Conservation (phyloP, 2,797 vertebrate species). For the Lacerta agilis region DNA sequence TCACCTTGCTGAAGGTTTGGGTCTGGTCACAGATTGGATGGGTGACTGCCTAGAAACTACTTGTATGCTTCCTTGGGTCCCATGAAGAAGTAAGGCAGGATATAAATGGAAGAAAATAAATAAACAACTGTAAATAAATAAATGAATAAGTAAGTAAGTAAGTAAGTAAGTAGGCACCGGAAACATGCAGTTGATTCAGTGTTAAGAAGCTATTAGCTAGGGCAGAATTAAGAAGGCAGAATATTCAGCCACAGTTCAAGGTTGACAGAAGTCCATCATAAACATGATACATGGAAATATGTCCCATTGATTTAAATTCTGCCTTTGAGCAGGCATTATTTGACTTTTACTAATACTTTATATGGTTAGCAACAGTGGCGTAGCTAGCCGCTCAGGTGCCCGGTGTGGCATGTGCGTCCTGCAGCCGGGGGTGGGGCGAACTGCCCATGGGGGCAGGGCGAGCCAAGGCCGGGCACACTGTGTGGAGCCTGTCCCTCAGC, state of each 20-base stretch:
- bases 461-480: no score
- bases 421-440: no score
- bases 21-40: background rate
- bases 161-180: background rate
- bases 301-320: background rate
- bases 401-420: accelerated
- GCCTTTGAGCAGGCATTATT: background rate
- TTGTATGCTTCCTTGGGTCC: background rate
- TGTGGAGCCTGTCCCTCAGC: no score
- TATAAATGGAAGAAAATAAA: background rate
- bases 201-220: background rate
- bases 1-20: background rate
- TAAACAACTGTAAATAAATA: background rate
- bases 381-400: no score
- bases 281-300: background rate
- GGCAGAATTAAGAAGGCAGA: background rate
- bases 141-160: background rate
- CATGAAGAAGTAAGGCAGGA: background rate
- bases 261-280: background rate
- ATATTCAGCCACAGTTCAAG: background rate
- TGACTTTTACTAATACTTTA: background rate
- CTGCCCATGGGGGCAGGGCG: no score
- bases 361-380: background rate
- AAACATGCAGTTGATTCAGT: background rate
- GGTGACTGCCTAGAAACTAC: background rate